Percentiles rank a stretch among this genome's conserved stretches.
phyloP scores from a whole-genome alignment of 2,797 vertebrate species.

The Parauchenoglanis punctatus region DNA sequence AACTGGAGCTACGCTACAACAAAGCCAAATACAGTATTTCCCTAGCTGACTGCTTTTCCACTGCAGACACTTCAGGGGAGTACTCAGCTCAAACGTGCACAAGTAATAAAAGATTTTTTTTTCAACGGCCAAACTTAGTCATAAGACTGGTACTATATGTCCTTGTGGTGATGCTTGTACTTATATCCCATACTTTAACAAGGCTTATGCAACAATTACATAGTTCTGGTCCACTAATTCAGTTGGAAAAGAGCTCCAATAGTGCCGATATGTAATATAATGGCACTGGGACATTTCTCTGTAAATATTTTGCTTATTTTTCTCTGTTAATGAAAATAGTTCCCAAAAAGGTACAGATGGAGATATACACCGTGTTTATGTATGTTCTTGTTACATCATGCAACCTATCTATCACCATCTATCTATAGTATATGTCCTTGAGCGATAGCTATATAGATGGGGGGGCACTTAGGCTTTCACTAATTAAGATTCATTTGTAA shows the following conservation, averaged over 20 bases:
- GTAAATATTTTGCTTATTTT: neutral
- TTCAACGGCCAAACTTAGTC: neutral
- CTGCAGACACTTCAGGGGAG: neutral
- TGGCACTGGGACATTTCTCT: neutral
- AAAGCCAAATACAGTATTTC: constrained; percentile 60
- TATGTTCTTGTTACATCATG: too few relatives aligned
- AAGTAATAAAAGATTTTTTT: neutral
- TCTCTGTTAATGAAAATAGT: neutral
- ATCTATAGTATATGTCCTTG: constrained; percentile 64
- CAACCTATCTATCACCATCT: too few relatives aligned
- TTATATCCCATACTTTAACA: neutral
- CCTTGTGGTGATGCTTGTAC: neutral
- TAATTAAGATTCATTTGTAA: constrained; percentile 33
- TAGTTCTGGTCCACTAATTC: neutral
- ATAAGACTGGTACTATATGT: neutral
- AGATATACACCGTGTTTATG: neutral
- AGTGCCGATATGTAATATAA: neutral
- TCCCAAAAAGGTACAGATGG: neutral
- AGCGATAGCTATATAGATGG: neutral
- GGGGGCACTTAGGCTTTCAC: neutral
- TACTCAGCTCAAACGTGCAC: constrained; percentile 6
- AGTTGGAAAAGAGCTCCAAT: neutral
- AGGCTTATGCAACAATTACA: neutral
- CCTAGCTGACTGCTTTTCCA: constrained; percentile 34
- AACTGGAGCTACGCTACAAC: constrained; percentile 70